Evolutionary conservation across 2,888 invertebrate genomes (phyloP), one percentile per base, ranked within the genome.

Genomic region (Amblyteles armatorius): DNA sequence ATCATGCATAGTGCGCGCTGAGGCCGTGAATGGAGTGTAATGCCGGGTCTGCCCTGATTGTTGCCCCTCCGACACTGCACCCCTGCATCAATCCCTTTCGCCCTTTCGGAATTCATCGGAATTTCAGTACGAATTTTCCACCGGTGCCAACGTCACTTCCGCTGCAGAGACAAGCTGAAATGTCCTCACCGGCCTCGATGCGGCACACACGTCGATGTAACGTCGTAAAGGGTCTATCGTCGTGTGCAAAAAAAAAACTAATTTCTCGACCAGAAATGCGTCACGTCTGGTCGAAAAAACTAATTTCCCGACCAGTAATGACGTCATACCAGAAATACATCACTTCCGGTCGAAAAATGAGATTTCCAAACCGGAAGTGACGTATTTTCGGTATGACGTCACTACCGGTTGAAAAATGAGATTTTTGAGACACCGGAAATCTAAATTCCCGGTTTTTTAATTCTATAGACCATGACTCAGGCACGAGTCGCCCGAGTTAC

Each of bases 31-130:
- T 93, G 92, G 93, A 92, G 92, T 92, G 93, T 93, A 94, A 93
- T 94, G 92, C 93, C 90, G 92, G 91, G 91, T 92, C 91, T 92
- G 89, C 89, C 90, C 92, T 93, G 93, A 93, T 93, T 93, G 92
- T 93, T 92, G 92, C 91, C 91, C 90, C 91, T 88, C 90, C 77
- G 67, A 80, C 82, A 57, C 82, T 63, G 60, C 85, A 68, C 63
- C 82, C 72, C 86, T 87, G 86, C 85, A 88, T 87, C 90, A 88
- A 88, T 90, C 89, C 79, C 83, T 73, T 57, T 78, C 84, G 79
- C 69, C 81, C 80, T 84, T 80, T 79, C 86, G 84, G 85, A 87
- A 92, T 89, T 91, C 91, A 92, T 93, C 90, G 92, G 91, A 92
- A 92, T 92, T 93, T 93, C 91, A 90, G 89, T 88, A 91, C 91